Base-by-base conservation (phyloP, 2,797 vertebrate genomes). In the Psittacula echo region DNA sequence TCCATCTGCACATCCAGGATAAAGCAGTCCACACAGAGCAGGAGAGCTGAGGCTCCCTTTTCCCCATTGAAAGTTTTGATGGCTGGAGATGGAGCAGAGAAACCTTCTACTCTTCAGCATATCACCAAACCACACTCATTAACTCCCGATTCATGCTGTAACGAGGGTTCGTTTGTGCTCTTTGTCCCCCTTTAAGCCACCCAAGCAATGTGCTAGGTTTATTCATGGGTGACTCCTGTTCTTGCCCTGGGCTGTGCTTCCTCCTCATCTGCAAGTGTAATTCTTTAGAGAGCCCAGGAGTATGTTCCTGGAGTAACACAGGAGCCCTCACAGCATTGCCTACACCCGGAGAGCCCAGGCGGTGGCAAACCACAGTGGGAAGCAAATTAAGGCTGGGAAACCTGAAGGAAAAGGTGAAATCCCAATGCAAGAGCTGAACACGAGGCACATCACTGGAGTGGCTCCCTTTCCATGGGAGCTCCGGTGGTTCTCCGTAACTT, bases 301-400 rank as follows among this genome's bases (percentile, higher is more conserved):
- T 0, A 0, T 10, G 10, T 50, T 81, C 48, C 79, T 19, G 75
- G 58, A 27, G 19, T 37, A 27, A 1, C 10, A 5, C 29, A 27
- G 75, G 68, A 83, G 64, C 78, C 24, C 11, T 34, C 50, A 7
- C 29, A 34, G 78, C 75, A 29, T 58, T 4, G 0, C 37, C 53
- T 17, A 0, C 66, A 34, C 22, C n/a, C 8, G 1, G 1, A n/a
- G 60, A 61, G 37, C n/a, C 14, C 0, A 0, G 64, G 15, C 3
- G 15, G 54, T 26, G 73, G 19, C 13, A 61, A 89, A 90, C 11
- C 34, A 0, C 85, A 56, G 64, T 1, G 2, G 81, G 58, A 41
- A 75, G 29, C 10, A 51, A 42, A 58, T 24, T 3, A 47, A 10
- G 45, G 32, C 17, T 27, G 54, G 32, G 81, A 77, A 53, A 73